Conservation (phyloP, 2,797 vertebrate species). For the Aplochiton taeniatus region DNA sequence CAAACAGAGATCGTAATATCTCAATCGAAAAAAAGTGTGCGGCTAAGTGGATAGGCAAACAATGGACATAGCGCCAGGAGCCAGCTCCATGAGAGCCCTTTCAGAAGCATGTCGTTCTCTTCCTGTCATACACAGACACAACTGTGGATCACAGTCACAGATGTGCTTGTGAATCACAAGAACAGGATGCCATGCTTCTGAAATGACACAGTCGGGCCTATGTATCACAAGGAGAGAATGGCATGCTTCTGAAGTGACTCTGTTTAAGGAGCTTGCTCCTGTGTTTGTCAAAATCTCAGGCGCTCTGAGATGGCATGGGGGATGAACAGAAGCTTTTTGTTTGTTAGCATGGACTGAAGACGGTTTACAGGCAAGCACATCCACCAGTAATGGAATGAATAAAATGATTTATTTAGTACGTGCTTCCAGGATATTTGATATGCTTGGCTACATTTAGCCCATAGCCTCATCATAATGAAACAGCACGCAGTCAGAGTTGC, state of each 20-base stretch:
- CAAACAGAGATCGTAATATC: no score
- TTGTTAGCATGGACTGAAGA: slow-evolving; percentile 65
- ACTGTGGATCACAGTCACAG: no score
- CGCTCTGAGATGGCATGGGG: slow-evolving; percentile 24
- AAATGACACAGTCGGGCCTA: slow-evolving; percentile 2
- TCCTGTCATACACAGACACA: no score
- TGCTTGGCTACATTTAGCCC: slow-evolving; percentile 81
- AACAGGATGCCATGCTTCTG: no score
- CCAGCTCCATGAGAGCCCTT: no score
- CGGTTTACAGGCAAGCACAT: slow-evolving; percentile 74
- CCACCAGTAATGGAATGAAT: slow-evolving; percentile 76
- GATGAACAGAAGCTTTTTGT: slow-evolving; percentile 57
- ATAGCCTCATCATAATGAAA: slow-evolving; percentile 82
- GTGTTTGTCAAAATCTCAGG: slow-evolving; percentile 34
- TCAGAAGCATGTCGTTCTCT: no score
- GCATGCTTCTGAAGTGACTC: slow-evolving; percentile 39
- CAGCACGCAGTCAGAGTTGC: slow-evolving; percentile 74
- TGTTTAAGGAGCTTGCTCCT: slow-evolving; percentile 33
- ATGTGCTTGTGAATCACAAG: no score
- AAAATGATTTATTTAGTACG: slow-evolving; percentile 82
- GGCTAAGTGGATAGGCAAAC: no score
- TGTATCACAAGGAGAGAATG: slow-evolving; percentile 29
- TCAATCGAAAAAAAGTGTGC: no score
- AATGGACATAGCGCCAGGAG: no score
- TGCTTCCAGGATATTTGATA: slow-evolving; percentile 80